Conservation (phyloP, 2,113 vertebrate species). For the Rhodinocichla rosea region DNA sequence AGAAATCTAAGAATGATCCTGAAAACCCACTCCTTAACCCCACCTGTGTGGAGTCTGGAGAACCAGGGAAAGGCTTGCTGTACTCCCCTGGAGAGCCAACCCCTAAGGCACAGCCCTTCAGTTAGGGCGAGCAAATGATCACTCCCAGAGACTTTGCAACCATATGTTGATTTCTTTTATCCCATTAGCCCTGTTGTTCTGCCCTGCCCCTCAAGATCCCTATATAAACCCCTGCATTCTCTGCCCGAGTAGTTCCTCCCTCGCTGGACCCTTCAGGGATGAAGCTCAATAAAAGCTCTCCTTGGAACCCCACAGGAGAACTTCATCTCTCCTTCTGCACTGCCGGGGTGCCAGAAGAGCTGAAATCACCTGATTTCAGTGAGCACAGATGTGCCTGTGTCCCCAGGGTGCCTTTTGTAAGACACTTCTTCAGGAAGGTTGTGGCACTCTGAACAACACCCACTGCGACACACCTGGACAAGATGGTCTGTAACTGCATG, state of each 20-base stretch:
- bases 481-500: background rate
- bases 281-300: background rate
- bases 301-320: background rate
- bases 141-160: background rate
- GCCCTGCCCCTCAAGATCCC: background rate
- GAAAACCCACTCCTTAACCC: background rate
- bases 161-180: background rate
- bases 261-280: background rate
- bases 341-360: too few species aligned
- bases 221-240: background rate
- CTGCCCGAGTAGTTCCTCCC: background rate
- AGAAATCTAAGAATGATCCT: background rate
- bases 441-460: background rate
- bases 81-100: background rate
- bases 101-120: background rate
- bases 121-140: background rate
- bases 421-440: background rate
- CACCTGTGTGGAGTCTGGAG: background rate
- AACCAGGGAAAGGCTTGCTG: background rate
- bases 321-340: too few species aligned
- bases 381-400: background rate
- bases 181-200: background rate
- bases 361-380: too few species aligned
- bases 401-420: background rate
- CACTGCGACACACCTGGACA: background rate